Evolutionary conservation across 2,888 invertebrate species (phyloP), one percentile per base, ranked within the genome.

Genomic region (Bombylius discolor): DNA sequence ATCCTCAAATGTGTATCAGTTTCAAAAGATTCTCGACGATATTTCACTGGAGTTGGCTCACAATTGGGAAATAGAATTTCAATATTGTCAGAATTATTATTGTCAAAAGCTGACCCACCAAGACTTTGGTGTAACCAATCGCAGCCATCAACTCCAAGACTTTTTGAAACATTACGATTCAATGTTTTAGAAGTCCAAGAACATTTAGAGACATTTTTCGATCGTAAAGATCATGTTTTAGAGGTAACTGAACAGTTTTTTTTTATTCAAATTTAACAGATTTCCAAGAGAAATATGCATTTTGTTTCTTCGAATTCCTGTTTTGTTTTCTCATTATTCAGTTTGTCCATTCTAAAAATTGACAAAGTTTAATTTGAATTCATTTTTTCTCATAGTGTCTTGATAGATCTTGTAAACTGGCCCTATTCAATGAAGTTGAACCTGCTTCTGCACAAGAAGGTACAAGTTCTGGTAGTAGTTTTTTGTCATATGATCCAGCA

Each of bases 131-230:
- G 83, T 65, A 83, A 84, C 57, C 78, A 88, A 1, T 80, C 84
- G 31, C 81, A 85, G 9, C 82, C 89, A 33, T 81, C 81, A 49
- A 85, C 88, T 57, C 79, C 84, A 13, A 79, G 84, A 55, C 78
- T 94, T 9, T 81, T 87, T 7, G 95, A 96, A 71, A 83, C 86
- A 4, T 79, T 96, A 54, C 83, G 91, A 52, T 94, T 89, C 71
- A 88, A 89, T 61, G 85, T 95, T 66, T 78, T 97, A 46, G 95
- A 96, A 72, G 86, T 97, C 62, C 90, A 93, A 66, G 96, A 97
- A 67, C 96, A 96, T 72, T 81, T 95, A 62, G 96, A 97, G 72
- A 96, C 95, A 0, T 95, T 92, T 71, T 85, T 92, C 64, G 94
- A 96, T 71, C 82, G 91, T 58, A 85, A 89, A 64, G 94, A 96